Percentiles rank a stretch among this genome's conserved stretches.
These are phyloP conservation scores for Drosophila affinis DNA, from an alignment of 2,888 invertebrate genomes.

Conservation along the genomic window DNA sequence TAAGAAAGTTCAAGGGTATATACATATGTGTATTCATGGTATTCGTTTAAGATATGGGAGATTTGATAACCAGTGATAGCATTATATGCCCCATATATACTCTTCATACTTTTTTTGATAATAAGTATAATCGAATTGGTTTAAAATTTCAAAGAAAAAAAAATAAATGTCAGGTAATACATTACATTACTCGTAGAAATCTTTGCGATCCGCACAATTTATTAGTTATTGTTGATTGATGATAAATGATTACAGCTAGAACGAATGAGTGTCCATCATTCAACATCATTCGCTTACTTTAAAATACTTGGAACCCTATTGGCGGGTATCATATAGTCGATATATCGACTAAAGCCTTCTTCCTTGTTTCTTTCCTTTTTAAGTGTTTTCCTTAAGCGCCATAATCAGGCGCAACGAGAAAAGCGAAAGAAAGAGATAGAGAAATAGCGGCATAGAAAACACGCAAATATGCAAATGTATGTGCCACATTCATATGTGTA, in stretches of 20 bases:
- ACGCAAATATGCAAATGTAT: slow-evolving; percentile 78
- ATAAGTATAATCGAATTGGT: too few species aligned
- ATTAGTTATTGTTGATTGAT: too few species aligned
- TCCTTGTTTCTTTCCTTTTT: slow-evolving; percentile 51
- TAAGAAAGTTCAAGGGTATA: neutral
- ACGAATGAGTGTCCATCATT: slow-evolving; percentile 3
- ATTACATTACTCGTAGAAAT: too few species aligned
- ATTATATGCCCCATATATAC: too few species aligned
- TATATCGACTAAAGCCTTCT: neutral
- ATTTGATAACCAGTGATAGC: too few species aligned
- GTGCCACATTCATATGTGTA: slow-evolving; percentile 43
- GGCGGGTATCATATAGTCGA: neutral
- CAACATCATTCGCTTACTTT: too few species aligned
- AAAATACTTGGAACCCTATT: neutral
- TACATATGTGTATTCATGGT: neutral
- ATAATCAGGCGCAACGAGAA: slow-evolving; percentile 76
- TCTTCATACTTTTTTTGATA: too few species aligned
- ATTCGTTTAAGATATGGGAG: too few species aligned
- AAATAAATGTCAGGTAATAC: too few species aligned
- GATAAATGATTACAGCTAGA: too few species aligned
- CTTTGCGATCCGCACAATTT: too few species aligned
- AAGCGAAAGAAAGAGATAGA: neutral
- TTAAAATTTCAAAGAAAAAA: too few species aligned
- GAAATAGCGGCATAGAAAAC: slow-evolving; percentile 68
- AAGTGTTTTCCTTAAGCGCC: slow-evolving; percentile 80